phyloP scores from a whole-genome alignment of 2,888 invertebrate species.

The Onchidella celtica region DNA sequence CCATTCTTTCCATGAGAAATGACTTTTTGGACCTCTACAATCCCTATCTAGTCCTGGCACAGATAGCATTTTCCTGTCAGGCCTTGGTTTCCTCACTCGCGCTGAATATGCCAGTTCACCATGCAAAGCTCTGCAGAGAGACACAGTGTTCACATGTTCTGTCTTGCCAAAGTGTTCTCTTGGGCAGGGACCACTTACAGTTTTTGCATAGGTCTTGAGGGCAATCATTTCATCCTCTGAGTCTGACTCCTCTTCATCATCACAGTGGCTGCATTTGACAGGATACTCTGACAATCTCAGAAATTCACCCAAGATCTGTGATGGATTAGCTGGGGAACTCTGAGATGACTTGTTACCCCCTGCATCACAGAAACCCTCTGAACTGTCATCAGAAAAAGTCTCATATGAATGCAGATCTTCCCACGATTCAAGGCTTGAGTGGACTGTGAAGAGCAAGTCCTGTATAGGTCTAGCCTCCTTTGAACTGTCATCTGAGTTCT shows the following conservation, averaged over 20 bases:
- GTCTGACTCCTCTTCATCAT: constrained; percentile 36
- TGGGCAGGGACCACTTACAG: background rate
- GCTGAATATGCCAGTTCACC: constrained; percentile 42
- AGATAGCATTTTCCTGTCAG: background rate
- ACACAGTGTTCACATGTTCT: background rate
- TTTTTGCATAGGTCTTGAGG: constrained; percentile 28
- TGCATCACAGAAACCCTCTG: constrained; percentile 8
- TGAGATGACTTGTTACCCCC: background rate
- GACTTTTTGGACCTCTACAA: constrained; percentile 33
- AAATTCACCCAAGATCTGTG: constrained; percentile 14
- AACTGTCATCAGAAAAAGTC: constrained; percentile 19
- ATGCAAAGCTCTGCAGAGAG: constrained; percentile 30
- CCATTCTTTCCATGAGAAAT: constrained; percentile 40
- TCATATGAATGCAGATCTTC: constrained; percentile 16
- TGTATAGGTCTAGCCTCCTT: no score
- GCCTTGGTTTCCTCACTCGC: constrained; percentile 19
- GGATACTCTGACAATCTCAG: background rate
- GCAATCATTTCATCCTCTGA: constrained; percentile 45
- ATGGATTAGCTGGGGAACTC: background rate
- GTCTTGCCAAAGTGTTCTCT: background rate
- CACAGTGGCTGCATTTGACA: background rate
- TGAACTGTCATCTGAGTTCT: no score
- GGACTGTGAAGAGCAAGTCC: no score
- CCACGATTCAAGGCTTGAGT: no score
- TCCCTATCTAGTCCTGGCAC: constrained; percentile 25